Evolutionary conservation across 2,113 vertebrate species (phyloP).

Genomic region (Lota lota): DNA sequence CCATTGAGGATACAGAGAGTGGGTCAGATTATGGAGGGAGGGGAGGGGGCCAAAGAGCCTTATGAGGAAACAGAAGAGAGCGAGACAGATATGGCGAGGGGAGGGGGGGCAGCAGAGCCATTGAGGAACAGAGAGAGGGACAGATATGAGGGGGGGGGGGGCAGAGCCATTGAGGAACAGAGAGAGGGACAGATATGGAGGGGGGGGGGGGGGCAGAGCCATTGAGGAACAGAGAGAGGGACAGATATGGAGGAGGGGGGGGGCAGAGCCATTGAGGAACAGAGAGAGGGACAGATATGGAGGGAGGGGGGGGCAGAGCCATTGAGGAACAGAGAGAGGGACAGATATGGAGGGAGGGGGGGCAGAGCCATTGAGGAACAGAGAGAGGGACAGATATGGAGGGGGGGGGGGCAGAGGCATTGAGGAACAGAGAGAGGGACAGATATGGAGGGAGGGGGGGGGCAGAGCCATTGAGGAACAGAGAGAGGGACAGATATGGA

Average conservation of each 20-base stretch:
- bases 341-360: slow-evolving; percentile 41
- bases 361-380: slow-evolving; percentile 35
- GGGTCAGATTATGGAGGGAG: no score
- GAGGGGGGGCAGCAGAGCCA: no score
- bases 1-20: no score
- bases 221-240: slow-evolving; percentile 29
- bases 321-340: slow-evolving; percentile 29
- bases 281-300: background rate
- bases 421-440: slow-evolving; percentile 30
- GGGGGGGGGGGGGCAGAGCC: no score
- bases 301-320: slow-evolving; percentile 4
- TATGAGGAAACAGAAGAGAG: no score
- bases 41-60: no score
- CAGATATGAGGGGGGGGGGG: no score
- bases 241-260: slow-evolving; percentile 10
- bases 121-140: slow-evolving; percentile 30
- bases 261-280: slow-evolving; percentile 19
- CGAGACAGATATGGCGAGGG: no score
- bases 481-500: background rate
- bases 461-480: slow-evolving; percentile 22
- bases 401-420: slow-evolving; percentile 62
- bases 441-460: slow-evolving; percentile 2
- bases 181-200: background rate
- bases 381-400: slow-evolving; percentile 17
- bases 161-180: no score